Evolutionary conservation across 2,888 invertebrate species (phyloP), one percentile per base, ranked within the genome.

Genomic region (Biston betularia): DNA sequence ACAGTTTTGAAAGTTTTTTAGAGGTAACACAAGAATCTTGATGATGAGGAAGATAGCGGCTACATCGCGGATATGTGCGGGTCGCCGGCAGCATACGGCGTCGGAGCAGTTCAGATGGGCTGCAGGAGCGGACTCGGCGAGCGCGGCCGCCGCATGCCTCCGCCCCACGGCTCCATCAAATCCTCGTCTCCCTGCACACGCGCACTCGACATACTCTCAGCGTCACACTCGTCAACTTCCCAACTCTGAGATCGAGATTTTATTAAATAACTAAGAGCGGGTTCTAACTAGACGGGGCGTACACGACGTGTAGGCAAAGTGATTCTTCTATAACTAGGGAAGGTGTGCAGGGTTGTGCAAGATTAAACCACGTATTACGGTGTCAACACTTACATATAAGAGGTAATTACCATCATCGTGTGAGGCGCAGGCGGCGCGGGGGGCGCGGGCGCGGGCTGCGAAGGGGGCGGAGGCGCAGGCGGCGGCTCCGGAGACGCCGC

Each of bases 121-220:
- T 90, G 86, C 86, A 92, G 90, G 80, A 92, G 89, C 79, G 93
- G 93, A 84, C 92, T 92, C 79, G 89, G 89, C 68, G 89, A 91
- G 74, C 90, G 89, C 84, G 87, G 86, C 77, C 89, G 88, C 78
- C 90, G 90, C 83, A 88, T 86, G 83, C 89, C 63, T 50, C 89
- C 87, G 86, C 92, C 88, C 94, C 94, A 94, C 85, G 90, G 85
- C 89, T 93, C 93, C 94, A 94, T 94, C 94, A 94, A 92, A 94
- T 94, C 93, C 94, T 94, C 94, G 94, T 94, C 94, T 94, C 94
- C 94, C 94, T 94, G 92, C 88, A 93, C 93, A 93, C 89, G 92
- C 81, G 91, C 88, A 93, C 93, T 92, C 92, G 93, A 93, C 92
- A 93, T 93, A 93, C 92, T 92, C 92, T 93, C 93, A 89, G 90